A percentile compares a stretch with the other conserved stretches of the same genome.
Evolutionary conservation across 1,140 invertebrate species (phyloP).

Genomic region (Harlomillsia oculata): DNA sequence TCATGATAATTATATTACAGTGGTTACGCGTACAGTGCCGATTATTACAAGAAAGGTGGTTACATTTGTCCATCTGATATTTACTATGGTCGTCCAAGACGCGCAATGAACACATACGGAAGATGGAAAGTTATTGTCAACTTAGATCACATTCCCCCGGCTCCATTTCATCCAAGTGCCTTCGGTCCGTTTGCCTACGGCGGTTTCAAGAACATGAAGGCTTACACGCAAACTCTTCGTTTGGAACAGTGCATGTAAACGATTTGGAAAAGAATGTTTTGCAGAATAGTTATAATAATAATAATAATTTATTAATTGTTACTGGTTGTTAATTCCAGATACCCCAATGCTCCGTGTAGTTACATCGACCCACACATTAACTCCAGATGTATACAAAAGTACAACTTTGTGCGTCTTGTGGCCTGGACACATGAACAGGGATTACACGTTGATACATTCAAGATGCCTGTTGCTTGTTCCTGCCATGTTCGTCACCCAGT

Average conservation of each 20-base stretch:
- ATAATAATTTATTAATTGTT: no score
- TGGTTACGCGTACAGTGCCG: neutral
- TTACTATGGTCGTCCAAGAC: conserved; percentile 34
- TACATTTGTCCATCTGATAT: conserved; percentile 38
- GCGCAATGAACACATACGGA: conserved; percentile 37
- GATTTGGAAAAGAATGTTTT: no score
- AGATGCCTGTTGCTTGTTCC: conserved; percentile 36
- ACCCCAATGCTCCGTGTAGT: conserved; percentile 35
- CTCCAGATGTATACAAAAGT: conserved; percentile 36
- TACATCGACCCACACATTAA: conserved; percentile 30
- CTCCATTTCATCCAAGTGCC: no score
- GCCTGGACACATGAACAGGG: conserved; percentile 36
- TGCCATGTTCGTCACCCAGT: conserved; percentile 24
- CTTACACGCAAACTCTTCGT: conserved; percentile 35
- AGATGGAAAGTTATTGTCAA: conserved; percentile 38
- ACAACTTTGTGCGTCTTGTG: conserved; percentile 36
- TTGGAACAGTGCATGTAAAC: conserved; percentile 38
- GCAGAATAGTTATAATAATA: no score
- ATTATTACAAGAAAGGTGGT: conserved; percentile 26
- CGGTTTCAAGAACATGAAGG: no score
- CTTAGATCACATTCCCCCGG: conserved; percentile 17
- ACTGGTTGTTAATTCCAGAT: conserved; percentile 30
- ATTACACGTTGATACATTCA: conserved; percentile 37
- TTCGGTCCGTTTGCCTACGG: no score
- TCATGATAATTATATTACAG: neutral